Evolutionary conservation across 2,113 vertebrate species (phyloP).

Genomic region (Oncorhynchus kisutch): DNA sequence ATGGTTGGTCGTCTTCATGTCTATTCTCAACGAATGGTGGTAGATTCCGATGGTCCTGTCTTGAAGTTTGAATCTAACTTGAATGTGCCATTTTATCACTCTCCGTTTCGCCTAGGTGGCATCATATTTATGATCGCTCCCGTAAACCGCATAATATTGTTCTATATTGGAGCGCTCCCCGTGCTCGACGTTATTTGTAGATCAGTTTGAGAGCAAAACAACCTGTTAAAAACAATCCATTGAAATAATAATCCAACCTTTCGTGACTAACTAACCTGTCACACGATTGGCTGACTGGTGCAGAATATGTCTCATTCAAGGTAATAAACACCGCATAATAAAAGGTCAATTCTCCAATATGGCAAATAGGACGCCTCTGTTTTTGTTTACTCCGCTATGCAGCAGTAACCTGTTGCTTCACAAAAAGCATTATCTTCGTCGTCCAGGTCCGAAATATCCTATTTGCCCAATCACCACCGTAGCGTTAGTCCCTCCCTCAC

Average conservation of each 20-base stretch:
- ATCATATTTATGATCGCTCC: too few relatives aligned
- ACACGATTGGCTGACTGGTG: neutral
- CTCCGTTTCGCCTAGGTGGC: neutral
- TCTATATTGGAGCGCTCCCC: neutral
- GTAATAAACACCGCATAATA: too few relatives aligned
- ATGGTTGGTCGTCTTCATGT: neutral
- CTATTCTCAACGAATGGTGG: neutral
- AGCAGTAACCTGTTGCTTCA: slow-evolving; percentile 57
- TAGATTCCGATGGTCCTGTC: neutral
- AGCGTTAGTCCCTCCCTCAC: slow-evolving; percentile 8
- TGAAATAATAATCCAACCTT: neutral
- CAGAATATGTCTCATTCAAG: neutral
- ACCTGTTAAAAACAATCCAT: neutral
- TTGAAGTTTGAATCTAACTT: neutral
- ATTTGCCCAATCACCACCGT: neutral
- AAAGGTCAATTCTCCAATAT: neutral
- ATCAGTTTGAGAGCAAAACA: neutral
- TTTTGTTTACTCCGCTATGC: neutral
- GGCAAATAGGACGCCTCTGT: neutral
- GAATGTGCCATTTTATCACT: slow-evolving; percentile 7
- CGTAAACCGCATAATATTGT: too few relatives aligned
- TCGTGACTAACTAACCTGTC: neutral
- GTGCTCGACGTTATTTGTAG: neutral
- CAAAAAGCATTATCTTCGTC: slow-evolving; percentile 7
- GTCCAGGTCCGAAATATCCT: neutral